Evolutionary conservation across 2,113 vertebrate genomes (phyloP).

Genomic region (Prochilodus magdalenae): DNA sequence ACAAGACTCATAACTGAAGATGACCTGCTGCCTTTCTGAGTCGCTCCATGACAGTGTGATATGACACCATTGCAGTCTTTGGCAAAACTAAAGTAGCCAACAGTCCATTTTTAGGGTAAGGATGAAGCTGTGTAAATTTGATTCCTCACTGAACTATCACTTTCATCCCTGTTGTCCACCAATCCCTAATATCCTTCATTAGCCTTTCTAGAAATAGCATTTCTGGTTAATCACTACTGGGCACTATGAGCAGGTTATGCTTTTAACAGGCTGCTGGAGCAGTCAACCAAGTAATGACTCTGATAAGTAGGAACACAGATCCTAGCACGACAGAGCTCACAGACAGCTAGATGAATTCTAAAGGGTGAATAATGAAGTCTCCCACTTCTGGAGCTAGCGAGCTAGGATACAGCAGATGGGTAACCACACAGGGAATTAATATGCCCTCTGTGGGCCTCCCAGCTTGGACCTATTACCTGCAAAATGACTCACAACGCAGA

Average conservation of each 20-base stretch:
- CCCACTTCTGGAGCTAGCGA: slow-evolving; percentile 5
- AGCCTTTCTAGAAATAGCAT: too few species aligned
- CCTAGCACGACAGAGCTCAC: not conserved
- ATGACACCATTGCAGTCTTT: too few species aligned
- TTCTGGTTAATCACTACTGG: too few species aligned
- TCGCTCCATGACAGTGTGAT: too few species aligned
- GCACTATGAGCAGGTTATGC: not conserved
- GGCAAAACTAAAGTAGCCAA: too few species aligned
- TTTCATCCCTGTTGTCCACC: too few species aligned
- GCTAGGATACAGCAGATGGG: not conserved
- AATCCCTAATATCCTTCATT: too few species aligned
- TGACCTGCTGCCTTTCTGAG: too few species aligned
- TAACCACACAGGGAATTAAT: slow-evolving; percentile 6
- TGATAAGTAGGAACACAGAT: not conserved
- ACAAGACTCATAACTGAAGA: too few species aligned
- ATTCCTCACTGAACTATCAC: too few species aligned
- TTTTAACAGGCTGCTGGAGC: not conserved
- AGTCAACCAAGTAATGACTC: slow-evolving; percentile 19
- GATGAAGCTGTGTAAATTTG: too few species aligned
- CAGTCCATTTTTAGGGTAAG: too few species aligned
- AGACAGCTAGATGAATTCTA: slow-evolving; percentile 29
- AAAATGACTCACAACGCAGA: slow-evolving; percentile 58
- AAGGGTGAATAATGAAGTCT: slow-evolving; percentile 31
- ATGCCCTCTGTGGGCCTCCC: not conserved
- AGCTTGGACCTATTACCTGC: slow-evolving; percentile 46